Percentiles rank a stretch among this genome's conserved stretches.
Evolutionary conservation across 2,113 vertebrate genomes (phyloP).

Genomic region (Megaptera novaeangliae): DNA sequence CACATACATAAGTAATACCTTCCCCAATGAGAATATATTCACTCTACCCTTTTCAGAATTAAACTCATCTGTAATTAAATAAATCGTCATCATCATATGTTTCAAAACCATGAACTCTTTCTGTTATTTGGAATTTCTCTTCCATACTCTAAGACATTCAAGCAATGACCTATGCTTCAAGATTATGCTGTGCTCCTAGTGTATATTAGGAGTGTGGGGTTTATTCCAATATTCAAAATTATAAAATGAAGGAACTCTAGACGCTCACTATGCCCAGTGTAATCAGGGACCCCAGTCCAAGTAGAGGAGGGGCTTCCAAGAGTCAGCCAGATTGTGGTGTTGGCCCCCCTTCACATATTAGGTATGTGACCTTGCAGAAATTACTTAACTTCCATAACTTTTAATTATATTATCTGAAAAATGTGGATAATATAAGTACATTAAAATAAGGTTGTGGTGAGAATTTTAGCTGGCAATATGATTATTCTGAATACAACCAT

Average conservation of each 20-base stretch:
- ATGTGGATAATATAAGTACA: neutral
- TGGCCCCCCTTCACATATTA: neutral
- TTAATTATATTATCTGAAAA: neutral
- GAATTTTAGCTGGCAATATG: neutral
- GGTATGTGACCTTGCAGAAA: neutral
- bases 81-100: neutral
- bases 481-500: neutral
- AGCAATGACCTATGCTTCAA: neutral
- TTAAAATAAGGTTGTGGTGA: neutral
- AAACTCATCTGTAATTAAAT: conserved; percentile 1
- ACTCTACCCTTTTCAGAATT: neutral
- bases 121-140: neutral
- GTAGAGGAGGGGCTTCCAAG: neutral
- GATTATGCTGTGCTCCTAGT: neutral
- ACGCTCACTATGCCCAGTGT: neutral
- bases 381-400: neutral
- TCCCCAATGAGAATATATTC: neutral
- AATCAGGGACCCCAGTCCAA: neutral
- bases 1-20: conserved; percentile 1
- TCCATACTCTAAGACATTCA: neutral
- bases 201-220: neutral
- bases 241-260: neutral
- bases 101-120: conserved; percentile 8
- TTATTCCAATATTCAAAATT: neutral
- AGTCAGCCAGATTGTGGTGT: neutral